Evolutionary conservation across 2,888 invertebrate genomes (phyloP).

Genomic region (Congeria kusceri): DNA sequence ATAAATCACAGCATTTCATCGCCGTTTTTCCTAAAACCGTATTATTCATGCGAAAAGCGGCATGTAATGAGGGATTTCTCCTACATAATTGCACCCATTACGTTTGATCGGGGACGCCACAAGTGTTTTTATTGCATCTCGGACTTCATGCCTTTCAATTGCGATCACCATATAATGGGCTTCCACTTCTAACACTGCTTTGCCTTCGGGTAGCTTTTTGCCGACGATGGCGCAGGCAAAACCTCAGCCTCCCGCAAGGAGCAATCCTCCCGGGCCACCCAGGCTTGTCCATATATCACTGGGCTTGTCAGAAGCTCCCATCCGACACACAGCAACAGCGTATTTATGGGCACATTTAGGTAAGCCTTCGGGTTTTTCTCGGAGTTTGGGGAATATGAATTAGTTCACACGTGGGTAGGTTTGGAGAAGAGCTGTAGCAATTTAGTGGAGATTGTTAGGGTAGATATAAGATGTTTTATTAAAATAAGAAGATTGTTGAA

Average conservation of each 20-base stretch:
- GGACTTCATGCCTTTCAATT: no score
- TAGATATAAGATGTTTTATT: slow-evolving; percentile 42
- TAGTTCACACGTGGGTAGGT: slow-evolving; percentile 38
- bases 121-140: slow-evolving; percentile 53
- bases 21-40: no score
- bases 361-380: slow-evolving; percentile 3
- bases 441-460: slow-evolving; percentile 26
- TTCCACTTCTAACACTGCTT: slow-evolving; percentile 4
- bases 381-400: slow-evolving; percentile 14
- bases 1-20: no score
- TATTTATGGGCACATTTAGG: slow-evolving; percentile 56
- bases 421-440: slow-evolving; percentile 10
- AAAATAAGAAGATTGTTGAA: slow-evolving; percentile 35
- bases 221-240: neutral
- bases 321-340: slow-evolving; percentile 54
- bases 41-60: no score
- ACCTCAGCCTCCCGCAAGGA: slow-evolving; percentile 44
- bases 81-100: neutral
- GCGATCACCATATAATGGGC: slow-evolving; percentile 5
- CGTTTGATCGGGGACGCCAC: slow-evolving; percentile 43
- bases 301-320: slow-evolving; percentile 56
- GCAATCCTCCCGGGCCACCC: slow-evolving; percentile 55
- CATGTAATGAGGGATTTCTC: no score
- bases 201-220: slow-evolving; percentile 3
- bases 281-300: slow-evolving; percentile 59